These are phyloP conservation scores for Capreolus pygargus DNA, from an alignment of 2,113 vertebrate genomes.

Conservation along the genomic window DNA sequence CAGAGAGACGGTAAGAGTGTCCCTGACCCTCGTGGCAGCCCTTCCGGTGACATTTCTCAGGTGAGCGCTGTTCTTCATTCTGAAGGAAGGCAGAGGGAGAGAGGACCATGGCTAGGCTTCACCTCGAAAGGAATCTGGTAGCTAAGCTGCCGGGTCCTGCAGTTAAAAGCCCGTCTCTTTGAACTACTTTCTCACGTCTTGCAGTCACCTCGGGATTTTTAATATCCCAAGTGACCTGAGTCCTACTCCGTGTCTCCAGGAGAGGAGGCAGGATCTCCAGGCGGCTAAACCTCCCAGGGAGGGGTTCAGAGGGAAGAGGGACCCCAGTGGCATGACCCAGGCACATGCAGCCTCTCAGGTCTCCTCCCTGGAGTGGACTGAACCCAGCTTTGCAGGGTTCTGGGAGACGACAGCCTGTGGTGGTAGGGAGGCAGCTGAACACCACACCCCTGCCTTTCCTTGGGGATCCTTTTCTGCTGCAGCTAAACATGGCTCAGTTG, in stretches of 20 bases:
- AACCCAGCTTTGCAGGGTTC: not conserved
- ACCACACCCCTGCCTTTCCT: not conserved
- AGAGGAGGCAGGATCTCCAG: not conserved
- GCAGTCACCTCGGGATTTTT: not conserved
- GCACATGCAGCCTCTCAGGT: not conserved
- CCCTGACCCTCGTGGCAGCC: not conserved
- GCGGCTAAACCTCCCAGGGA: not conserved
- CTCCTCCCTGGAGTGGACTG: not conserved
- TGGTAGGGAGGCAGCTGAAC: conserved; percentile 16
- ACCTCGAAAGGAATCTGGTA: not conserved
- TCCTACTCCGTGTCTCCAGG: not conserved
- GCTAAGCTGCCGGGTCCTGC: not conserved
- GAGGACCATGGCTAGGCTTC: not conserved
- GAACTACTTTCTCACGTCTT: not conserved
- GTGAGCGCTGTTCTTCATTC: not conserved
- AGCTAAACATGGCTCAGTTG: conserved; percentile 52
- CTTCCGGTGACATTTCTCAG: not conserved
- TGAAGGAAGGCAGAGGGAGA: not conserved
- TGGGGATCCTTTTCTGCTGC: conserved; percentile 18
- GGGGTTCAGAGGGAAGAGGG: not conserved
- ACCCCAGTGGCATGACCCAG: not conserved
- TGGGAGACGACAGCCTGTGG: conserved; percentile 33
- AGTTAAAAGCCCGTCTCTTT: not conserved
- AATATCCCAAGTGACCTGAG: not conserved
- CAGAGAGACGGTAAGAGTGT: fast-evolving